phyloP scores from a whole-genome alignment of 2,888 invertebrate genomes.

The Volucella zonaria region DNA sequence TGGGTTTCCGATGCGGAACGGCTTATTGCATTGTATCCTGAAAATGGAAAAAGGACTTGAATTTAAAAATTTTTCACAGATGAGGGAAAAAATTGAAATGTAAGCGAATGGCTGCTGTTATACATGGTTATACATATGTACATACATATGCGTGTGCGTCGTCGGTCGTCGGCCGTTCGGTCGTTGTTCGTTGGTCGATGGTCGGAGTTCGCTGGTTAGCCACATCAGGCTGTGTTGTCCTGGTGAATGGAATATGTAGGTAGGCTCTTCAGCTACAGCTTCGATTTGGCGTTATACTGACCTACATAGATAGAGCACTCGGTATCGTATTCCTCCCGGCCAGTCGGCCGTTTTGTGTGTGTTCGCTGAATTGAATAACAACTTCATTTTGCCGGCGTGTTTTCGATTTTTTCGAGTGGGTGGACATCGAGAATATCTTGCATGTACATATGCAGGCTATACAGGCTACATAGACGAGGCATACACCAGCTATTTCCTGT shows the following conservation, averaged over 20 bases:
- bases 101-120: conserved; percentile 62
- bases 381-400: conserved; percentile 56
- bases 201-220: conserved; percentile 2
- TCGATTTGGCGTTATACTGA: conserved; percentile 73
- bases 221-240: conserved; percentile 48
- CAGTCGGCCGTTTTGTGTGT: conserved; percentile 33
- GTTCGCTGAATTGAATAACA: conserved; percentile 71
- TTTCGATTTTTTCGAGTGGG: conserved; percentile 26
- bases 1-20: conserved; percentile 67
- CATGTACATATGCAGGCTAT: too few relatives aligned
- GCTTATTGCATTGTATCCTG: conserved; percentile 70
- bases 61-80: conserved; percentile 55
- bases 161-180: too few relatives aligned
- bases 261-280: background rate
- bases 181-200: too few relatives aligned
- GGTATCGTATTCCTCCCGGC: conserved; percentile 52
- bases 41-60: conserved; percentile 39
- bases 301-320: conserved; percentile 74
- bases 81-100: conserved; percentile 35
- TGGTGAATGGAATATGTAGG: conserved; percentile 38
- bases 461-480: background rate
- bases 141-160: too few relatives aligned
- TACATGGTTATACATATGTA: conserved; percentile 42
- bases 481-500: background rate
- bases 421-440: conserved; percentile 19